Evolutionary conservation across 2,888 invertebrate species (phyloP), one percentile per base, ranked within the genome.

Genomic region (Coenonympha glycerion): DNA sequence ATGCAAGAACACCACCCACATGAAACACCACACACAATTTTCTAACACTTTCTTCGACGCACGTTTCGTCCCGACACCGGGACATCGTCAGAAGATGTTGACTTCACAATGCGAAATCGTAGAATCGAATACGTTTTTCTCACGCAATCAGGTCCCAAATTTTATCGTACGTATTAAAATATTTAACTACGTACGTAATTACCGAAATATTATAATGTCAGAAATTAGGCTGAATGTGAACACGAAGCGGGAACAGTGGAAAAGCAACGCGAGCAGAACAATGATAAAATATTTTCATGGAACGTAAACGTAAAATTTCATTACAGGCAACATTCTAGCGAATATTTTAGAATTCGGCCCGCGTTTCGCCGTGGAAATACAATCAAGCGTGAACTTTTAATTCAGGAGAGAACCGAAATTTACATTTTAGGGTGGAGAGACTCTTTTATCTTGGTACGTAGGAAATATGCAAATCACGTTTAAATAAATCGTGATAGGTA

Each of bases 331-430:
- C 54, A 54, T 53, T 53, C 56, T n/a, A 59, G 63, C 60, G 56
- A 59, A 62, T 60, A 66, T 69, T 74, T 73, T 66, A 68, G 76
- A 73, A 80, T 78, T 79, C 79, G 61, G 55, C 51, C 53, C 60
- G 58, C 69, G 72, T 70, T 63, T 54, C 59, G 57, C 57, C 66
- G 64, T 73, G 68, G 68, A 73, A 79, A 78, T 79, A 77, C 78
- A 79, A 77, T 79, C 79, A 78, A 73, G 72, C 73, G 67, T 76
- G 73, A 79, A 77, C 72, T 77, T 74, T 73, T 68, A 68, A 76
- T 77, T 76, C 71, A 64, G 65, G 61, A 62, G 71, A 64, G 74
- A 55, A 64, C 57, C 60, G 60, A 75, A 46, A 79, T 79, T 79
- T 75, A 68, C 77, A 79, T 79, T 75, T 73, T 70, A 71, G 66